phyloP scores from a whole-genome alignment of 2,797 vertebrate genomes.

The Hypotaenidia okinawae region DNA sequence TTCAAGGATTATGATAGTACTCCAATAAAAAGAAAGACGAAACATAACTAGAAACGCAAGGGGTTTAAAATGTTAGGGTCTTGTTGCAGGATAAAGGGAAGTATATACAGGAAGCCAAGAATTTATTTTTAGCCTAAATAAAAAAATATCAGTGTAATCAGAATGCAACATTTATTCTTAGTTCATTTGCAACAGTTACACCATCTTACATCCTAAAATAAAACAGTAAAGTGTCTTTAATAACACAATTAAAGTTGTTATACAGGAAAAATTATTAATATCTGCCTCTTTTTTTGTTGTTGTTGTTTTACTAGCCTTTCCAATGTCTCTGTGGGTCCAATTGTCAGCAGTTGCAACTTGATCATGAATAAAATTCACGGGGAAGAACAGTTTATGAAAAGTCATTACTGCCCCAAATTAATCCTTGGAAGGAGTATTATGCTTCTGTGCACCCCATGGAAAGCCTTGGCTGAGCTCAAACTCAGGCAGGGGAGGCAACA shows the following conservation, averaged over 20 bases:
- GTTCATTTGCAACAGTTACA: background rate
- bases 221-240: background rate
- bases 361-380: background rate
- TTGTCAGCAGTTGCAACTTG: background rate
- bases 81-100: background rate
- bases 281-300: background rate
- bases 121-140: background rate
- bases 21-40: background rate
- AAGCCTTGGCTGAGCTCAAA: background rate
- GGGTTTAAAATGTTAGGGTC: background rate
- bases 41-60: background rate
- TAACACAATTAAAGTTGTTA: background rate
- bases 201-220: background rate
- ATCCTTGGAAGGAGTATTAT: background rate
- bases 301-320: background rate
- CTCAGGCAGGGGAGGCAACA: background rate
- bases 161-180: background rate
- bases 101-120: background rate
- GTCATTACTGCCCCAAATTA: background rate
- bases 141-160: background rate
- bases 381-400: background rate
- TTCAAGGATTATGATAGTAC: background rate
- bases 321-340: background rate
- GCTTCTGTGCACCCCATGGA: background rate
- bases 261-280: background rate